Percentiles rank a stretch among this genome's conserved stretches.
Evolutionary conservation across 2,113 vertebrate genomes (phyloP).

Genomic region (Sciurus niger): DNA sequence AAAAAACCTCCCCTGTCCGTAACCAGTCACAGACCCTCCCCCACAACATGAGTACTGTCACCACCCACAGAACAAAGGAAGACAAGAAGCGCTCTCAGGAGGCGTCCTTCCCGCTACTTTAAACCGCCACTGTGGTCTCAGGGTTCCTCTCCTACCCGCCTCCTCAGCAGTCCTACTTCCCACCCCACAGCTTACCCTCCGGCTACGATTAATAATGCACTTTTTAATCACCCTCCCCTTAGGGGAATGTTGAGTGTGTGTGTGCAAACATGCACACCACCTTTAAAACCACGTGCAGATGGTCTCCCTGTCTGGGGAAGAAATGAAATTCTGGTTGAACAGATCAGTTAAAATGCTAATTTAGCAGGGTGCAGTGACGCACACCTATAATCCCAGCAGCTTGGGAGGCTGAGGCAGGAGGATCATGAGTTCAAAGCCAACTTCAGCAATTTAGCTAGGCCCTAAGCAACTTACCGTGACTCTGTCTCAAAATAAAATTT

Average conservation of each 20-base stretch:
- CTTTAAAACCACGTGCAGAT: neutral
- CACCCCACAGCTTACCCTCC: neutral
- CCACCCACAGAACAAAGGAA: neutral
- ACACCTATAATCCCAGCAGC: too few species aligned
- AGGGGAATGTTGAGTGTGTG: neutral
- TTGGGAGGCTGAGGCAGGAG: too few species aligned
- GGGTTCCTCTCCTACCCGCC: neutral
- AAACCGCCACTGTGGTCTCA: neutral
- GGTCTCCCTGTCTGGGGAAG: neutral
- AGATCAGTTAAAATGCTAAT: neutral
- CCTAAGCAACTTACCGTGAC: too few species aligned
- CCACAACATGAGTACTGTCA: neutral
- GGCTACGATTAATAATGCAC: neutral
- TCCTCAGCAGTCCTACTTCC: too few species aligned
- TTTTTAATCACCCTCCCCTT: neutral
- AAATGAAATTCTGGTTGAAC: constrained; percentile 39
- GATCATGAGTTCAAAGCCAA: too few species aligned
- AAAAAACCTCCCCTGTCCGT: too few species aligned
- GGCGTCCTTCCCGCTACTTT: neutral
- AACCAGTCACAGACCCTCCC: neutral
- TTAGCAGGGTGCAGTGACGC: neutral
- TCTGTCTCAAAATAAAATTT: too few species aligned
- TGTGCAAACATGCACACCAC: neutral
- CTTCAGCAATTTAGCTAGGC: too few species aligned
- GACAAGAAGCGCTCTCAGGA: neutral